Conservation (phyloP, 2,797 vertebrate species). For the Tolypeutes matacus region DNA sequence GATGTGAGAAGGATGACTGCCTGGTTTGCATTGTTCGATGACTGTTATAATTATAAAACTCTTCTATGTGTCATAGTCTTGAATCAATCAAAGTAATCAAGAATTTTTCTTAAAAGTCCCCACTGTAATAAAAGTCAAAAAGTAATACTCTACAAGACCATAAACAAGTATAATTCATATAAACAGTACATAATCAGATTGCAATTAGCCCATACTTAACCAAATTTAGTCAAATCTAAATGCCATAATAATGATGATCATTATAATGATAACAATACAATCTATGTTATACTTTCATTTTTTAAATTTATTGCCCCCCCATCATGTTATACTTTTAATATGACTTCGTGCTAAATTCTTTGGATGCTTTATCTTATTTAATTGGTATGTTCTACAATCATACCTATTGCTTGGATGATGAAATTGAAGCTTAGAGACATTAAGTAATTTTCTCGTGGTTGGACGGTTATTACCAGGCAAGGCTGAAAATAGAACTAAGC, state of each 20-base stretch:
- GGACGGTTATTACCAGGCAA: neutral
- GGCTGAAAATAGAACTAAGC: neutral
- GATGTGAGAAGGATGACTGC: slow-evolving; percentile 7
- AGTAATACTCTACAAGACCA: slow-evolving; percentile 6
- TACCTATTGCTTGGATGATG: neutral
- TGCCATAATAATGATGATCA: neutral
- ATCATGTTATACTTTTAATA: neutral
- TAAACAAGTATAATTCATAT: neutral
- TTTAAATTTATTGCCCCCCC: too few relatives aligned
- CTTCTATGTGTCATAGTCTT: slow-evolving; percentile 54
- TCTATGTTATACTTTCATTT: neutral
- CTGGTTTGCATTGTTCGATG: slow-evolving; percentile 63
- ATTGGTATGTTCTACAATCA: neutral
- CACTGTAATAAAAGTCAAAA: slow-evolving; percentile 58
- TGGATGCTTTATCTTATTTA: neutral
- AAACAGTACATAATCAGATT: neutral
- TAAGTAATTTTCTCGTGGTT: neutral
- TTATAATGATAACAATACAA: neutral
- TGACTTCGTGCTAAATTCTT: neutral
- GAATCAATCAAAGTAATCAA: slow-evolving; percentile 73
- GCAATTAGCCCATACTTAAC: neutral
- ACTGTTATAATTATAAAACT: slow-evolving; percentile 60
- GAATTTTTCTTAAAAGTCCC: slow-evolving; percentile 58
- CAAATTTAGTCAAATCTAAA: neutral
- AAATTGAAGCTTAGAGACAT: neutral